Evolutionary conservation across 2,113 vertebrate genomes (phyloP).

Genomic region (Varanus salvator): DNA sequence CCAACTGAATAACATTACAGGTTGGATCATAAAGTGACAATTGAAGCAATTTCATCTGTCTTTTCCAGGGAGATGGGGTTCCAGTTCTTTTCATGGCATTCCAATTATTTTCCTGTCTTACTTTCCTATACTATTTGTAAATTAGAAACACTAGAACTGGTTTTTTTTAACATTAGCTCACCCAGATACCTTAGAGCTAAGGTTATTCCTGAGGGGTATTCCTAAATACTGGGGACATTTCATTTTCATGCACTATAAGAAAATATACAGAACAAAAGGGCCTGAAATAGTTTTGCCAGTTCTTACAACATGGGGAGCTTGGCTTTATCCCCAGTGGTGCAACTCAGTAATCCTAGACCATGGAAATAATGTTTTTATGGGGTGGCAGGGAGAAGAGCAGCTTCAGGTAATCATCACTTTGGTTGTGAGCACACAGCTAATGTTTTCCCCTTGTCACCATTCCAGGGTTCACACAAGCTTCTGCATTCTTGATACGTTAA

Average conservation of each 20-base stretch:
- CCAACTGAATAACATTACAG: conserved; percentile 19
- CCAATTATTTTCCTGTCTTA: neutral
- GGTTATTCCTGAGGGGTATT: neutral
- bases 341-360: too few relatives aligned
- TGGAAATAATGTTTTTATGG: too few relatives aligned
- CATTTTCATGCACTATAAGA: neutral
- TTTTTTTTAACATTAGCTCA: conserved; percentile 41
- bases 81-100: neutral
- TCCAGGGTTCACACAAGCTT: too few relatives aligned
- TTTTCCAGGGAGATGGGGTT: neutral
- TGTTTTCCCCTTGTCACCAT: too few relatives aligned
- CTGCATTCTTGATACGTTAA: too few relatives aligned
- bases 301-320: neutral
- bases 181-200: conserved; percentile 25
- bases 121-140: neutral
- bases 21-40: neutral
- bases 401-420: too few relatives aligned
- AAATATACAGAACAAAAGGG: neutral
- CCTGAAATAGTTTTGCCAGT: neutral
- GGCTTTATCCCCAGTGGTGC: neutral
- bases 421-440: too few relatives aligned
- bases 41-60: conserved; percentile 15
- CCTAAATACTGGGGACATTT: neutral
- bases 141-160: conserved; percentile 7
- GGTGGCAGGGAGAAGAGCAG: too few relatives aligned